phyloP scores from a whole-genome alignment of 1,140 invertebrate species.

The Ips nitidus region DNA sequence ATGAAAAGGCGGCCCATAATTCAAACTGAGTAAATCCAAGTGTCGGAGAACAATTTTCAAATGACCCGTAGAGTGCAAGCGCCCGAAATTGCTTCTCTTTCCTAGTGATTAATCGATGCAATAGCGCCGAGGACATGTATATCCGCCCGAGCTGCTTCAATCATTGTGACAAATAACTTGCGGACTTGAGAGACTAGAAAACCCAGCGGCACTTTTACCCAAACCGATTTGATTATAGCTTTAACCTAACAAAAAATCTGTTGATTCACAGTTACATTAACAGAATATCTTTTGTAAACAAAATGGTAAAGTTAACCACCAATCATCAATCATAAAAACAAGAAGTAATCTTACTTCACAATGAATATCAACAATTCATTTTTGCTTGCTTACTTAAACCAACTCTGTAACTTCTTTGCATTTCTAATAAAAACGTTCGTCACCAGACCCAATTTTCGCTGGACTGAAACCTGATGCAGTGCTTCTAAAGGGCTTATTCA shows the following conservation, averaged over 20 bases:
- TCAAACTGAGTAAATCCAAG: constrained; percentile 29
- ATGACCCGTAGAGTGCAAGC: constrained; percentile 31
- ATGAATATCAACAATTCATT: no score
- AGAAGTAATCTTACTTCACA: no score
- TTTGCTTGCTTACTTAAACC: no score
- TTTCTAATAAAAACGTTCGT: no score
- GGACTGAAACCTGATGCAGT: no score
- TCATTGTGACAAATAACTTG: constrained; percentile 50
- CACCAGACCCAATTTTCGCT: no score
- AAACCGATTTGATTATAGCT: constrained; percentile 34
- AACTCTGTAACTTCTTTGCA: no score
- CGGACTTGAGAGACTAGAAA: constrained; percentile 28
- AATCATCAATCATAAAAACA: no score
- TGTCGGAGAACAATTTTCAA: constrained; percentile 33
- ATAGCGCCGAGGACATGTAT: constrained; percentile 49
- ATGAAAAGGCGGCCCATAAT: constrained; percentile 14
- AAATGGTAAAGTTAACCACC: no score
- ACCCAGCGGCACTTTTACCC: constrained; percentile 11
- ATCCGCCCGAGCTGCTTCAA: constrained; percentile 47
- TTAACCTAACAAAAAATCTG: no score
- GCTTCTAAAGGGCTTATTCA: constrained; percentile 18
- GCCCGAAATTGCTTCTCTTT: constrained; percentile 43
- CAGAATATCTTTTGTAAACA: no score
- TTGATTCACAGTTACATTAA: no score
- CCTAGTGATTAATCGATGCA: constrained; percentile 49